Conservation (phyloP, 2,888 invertebrate species). For the Agrotis puta region DNA sequence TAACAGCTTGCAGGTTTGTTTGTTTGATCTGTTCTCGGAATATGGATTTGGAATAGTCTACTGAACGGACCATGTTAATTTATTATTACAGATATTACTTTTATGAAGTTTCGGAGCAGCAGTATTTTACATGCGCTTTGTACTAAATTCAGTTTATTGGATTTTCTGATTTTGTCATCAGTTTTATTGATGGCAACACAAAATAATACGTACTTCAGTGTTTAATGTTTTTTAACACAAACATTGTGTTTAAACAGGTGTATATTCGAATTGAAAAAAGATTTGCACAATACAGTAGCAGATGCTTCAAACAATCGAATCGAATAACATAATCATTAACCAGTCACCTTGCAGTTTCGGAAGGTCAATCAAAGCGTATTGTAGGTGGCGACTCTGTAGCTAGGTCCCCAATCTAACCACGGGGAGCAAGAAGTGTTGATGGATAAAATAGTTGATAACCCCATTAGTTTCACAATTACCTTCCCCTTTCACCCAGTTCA, state of each 20-base stretch:
- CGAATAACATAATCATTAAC: conserved; percentile 8
- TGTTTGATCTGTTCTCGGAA: conserved; percentile 42
- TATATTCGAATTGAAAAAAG: conserved; percentile 3
- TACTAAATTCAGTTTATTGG: conserved; percentile 1
- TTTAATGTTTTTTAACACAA: background rate
- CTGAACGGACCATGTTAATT: conserved; percentile 14
- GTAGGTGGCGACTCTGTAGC: background rate
- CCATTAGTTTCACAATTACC: background rate
- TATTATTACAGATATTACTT: conserved; percentile 10
- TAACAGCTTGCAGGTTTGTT: conserved; percentile 31
- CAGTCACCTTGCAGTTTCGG: background rate
- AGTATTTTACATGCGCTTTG: conserved; percentile 7
- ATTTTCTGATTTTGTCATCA: conserved; percentile 5
- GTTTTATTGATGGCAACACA: conserved; percentile 3
- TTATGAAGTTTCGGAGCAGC: conserved; percentile 3
- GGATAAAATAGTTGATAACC: background rate
- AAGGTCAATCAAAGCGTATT: background rate
- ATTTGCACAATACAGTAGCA: conserved; percentile 12
- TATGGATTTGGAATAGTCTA: conserved; percentile 19
- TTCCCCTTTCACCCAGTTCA: background rate
- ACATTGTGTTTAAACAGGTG: conserved; percentile 28
- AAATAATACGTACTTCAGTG: conserved; percentile 1
- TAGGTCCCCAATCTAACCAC: background rate
- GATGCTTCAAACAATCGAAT: conserved; percentile 10
- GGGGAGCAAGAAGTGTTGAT: background rate